phyloP scores from a whole-genome alignment of 2,888 invertebrate species.

The Agrotis ipsilon region DNA sequence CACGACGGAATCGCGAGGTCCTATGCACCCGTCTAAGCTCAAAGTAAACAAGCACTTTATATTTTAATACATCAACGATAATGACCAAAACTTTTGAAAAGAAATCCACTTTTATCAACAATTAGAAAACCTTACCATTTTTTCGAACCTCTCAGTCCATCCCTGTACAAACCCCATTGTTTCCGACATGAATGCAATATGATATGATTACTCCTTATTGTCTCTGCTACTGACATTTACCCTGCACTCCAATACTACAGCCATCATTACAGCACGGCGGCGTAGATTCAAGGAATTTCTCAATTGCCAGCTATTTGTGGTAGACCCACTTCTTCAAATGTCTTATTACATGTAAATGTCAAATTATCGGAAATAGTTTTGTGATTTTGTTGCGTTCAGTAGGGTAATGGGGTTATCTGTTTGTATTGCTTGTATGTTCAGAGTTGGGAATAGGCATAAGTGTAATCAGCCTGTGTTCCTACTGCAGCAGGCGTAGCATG shows the following conservation, averaged over 20 bases:
- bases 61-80: not conserved
- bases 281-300: slow-evolving; percentile 57
- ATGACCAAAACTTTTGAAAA: not conserved
- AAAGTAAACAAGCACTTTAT: too few species aligned
- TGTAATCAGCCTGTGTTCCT: too few species aligned
- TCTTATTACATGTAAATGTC: slow-evolving; percentile 41
- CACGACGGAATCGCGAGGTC: too few species aligned
- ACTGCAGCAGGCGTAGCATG: too few species aligned
- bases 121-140: not conserved
- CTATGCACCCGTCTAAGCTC: too few species aligned
- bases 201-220: slow-evolving; percentile 66
- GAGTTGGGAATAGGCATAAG: not conserved
- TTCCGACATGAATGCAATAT: slow-evolving; percentile 53
- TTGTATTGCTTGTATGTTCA: not conserved
- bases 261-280: slow-evolving; percentile 25
- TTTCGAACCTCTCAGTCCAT: not conserved
- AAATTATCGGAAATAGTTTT: slow-evolving; percentile 42
- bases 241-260: slow-evolving; percentile 31
- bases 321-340: slow-evolving; percentile 45
- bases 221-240: slow-evolving; percentile 64
- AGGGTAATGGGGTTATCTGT: slow-evolving; percentile 12
- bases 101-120: not conserved
- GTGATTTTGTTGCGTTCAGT: slow-evolving; percentile 15
- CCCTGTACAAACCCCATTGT: slow-evolving; percentile 35
- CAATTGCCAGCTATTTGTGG: slow-evolving; percentile 52